Evolutionary conservation across 2,888 invertebrate species (phyloP), one percentile per base, ranked within the genome.

Genomic region (Amiota minor): DNA sequence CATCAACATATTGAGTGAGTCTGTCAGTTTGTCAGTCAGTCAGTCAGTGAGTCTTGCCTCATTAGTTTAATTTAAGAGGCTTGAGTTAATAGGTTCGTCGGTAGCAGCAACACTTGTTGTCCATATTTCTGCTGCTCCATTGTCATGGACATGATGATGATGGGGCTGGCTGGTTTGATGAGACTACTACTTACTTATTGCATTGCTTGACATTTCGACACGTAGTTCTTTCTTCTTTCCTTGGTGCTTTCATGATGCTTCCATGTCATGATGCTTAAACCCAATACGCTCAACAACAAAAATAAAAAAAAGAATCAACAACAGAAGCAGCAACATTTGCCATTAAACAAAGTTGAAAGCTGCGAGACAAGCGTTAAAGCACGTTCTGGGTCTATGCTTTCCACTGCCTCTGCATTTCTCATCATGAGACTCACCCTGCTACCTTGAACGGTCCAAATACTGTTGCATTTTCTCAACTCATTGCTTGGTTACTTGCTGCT

Each of bases 331-430:
- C 80, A 81, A 75, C 35, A 35, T 59, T 70, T 59, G 59, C 78
- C 75, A 79, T 83, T 81, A 81, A 80, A 79, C 83, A 83, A 80
- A 79, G 80, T 80, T 79, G 81, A 81, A 85, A 83, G 83, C 83
- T 83, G 76, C 71, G 81, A 83, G 79, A 85, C 82, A 79, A 75
- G 80, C 83, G 85, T 78, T 80, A 79, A 81, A 78, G 84, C 83
- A 83, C 83, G 83, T 83, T 77, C 85, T 70, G 75, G 59, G 59
- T 20, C 16, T 59, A 12, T 20, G 3, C 20, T 65, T 18, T 16
- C 49, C 18, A 18, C 6, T 35, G n/a, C 14, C 67, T 23, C 14
- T 23, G 20, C 9, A 8, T 11, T 10, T 10, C 61, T 56, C n/a
- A 16, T 16, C 50, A 53, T 11, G 56, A 1, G 16, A 0, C 23